Base-by-base conservation (phyloP, 2,113 vertebrate species). In the Ameiurus melas region DNA sequence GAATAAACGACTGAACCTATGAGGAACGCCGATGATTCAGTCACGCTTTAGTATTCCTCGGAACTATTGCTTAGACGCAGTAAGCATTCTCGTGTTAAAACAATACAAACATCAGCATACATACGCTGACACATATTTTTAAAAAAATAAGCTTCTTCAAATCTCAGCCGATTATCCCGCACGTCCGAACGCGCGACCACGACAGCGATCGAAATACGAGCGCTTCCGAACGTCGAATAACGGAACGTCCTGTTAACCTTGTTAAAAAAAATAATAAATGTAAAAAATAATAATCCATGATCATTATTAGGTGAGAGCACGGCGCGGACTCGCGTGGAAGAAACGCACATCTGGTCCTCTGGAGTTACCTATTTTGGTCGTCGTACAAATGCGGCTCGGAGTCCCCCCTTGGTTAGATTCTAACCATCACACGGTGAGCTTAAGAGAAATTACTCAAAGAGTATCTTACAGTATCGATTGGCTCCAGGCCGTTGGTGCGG, bases 31-130 rank as follows among this genome's bases (percentile, higher is more conserved):
- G 53, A 64, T 43, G 36, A 47, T 51, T n/a, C 75, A 85, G 90
- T 87, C 80, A 6, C 47, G 80, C 89, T 58, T 22, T 25, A 62
- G 12, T 17, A n/a, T 53, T 89, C 53, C 27, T 79, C 58, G 57
- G 64, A 73, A 85, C 90, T 95, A 94, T 95, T 95, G 94, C 94
- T 95, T 92, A 22, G 85, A 93, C 84, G 92, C 90, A 90, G 92
- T 93, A 86, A 87, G 86, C 68, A 53, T 80, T 64, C n/a, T 17
- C 9, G 9, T 51, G 84, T 83, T 51, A 84, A 87, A 47, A 88
- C 57, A 80, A 92, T 93, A 93, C 90, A 91, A 92, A 93, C 83
- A 43, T 66, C 88, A 91, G 91, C 92, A 91, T 53, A 91, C 83
- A 79, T 90, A 20, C 10, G 5, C 27, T 84, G 64, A 58, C 60